Conservation (phyloP, 2,888 invertebrate species). For the Chalcis sispes region DNA sequence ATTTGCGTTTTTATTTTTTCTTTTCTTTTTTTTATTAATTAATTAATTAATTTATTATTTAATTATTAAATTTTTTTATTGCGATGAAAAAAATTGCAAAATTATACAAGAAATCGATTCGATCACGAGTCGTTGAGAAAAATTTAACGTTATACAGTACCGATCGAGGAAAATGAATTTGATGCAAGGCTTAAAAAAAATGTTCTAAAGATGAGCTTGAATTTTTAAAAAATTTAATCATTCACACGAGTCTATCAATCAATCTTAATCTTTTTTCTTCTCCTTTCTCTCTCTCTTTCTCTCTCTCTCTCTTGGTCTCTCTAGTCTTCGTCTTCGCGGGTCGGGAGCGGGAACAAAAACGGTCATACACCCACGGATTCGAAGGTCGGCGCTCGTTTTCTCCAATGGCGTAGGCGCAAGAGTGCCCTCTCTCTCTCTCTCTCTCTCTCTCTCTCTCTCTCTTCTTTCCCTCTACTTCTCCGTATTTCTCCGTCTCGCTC, state of each 20-base stretch:
- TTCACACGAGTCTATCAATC: constrained; percentile 1
- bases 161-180: no score
- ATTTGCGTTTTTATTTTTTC: no score
- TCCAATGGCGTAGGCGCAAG: constrained; percentile 69
- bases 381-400: constrained; percentile 70
- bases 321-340: constrained; percentile 34
- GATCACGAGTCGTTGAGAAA: no score
- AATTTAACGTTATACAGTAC: no score
- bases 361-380: constrained; percentile 69
- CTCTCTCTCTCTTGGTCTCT: constrained; percentile 31
- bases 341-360: constrained; percentile 68
- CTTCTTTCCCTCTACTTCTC: constrained; percentile 39
- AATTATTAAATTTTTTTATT: no score
- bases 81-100: no score
- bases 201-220: not conserved
- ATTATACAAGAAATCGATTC: no score
- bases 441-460: constrained; percentile 2
- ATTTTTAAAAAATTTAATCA: not conserved
- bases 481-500: constrained; percentile 30
- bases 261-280: not conserved
- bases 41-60: no score
- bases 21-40: no score
- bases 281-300: constrained; percentile 6
- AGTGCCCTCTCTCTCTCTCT: not conserved
- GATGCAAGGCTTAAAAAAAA: no score